These are phyloP conservation scores for Drosophila birchii DNA, from an alignment of 2,888 invertebrate genomes.

Conservation along the genomic window DNA sequence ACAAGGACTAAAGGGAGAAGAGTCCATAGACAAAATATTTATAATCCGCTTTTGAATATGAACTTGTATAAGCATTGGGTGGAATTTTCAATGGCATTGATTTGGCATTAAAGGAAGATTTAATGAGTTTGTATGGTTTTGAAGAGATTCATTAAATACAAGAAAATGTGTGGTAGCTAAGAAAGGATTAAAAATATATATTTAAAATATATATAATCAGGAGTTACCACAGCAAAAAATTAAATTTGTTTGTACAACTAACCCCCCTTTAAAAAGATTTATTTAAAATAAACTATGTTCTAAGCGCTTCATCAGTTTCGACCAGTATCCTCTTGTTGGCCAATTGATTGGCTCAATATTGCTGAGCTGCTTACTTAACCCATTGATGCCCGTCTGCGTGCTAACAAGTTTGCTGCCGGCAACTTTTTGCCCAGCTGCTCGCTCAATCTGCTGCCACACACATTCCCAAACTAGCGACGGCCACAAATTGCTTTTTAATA, in stretches of 20 bases:
- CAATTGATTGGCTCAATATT: constrained; percentile 40
- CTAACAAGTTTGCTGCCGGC: constrained; percentile 38
- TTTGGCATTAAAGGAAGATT: not conserved
- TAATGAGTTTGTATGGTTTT: not conserved
- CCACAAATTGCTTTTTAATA: constrained; percentile 79
- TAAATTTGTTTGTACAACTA: not conserved
- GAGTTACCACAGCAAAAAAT: not conserved
- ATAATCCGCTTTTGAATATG: constrained; percentile 25
- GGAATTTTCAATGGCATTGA: constrained; percentile 2
- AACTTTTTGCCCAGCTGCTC: constrained; percentile 69
- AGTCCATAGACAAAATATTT: constrained; percentile 6
- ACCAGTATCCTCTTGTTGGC: not conserved
- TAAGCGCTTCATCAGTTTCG: not conserved
- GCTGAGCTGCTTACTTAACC: constrained; percentile 51
- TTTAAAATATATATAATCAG: not conserved
- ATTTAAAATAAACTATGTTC: not conserved
- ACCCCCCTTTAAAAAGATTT: not conserved
- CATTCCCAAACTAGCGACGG: constrained; percentile 65
- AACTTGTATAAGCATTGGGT: constrained; percentile 4
- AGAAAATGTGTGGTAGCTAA: not conserved
- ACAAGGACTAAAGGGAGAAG: not conserved
- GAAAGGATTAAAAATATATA: not conserved
- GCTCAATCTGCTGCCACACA: constrained; percentile 74
- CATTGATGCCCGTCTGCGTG: constrained; percentile 42
- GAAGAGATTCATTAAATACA: not conserved